These are phyloP conservation scores for Salvelinus namaycush DNA, from an alignment of 2,113 vertebrate genomes.

Conservation along the genomic window DNA sequence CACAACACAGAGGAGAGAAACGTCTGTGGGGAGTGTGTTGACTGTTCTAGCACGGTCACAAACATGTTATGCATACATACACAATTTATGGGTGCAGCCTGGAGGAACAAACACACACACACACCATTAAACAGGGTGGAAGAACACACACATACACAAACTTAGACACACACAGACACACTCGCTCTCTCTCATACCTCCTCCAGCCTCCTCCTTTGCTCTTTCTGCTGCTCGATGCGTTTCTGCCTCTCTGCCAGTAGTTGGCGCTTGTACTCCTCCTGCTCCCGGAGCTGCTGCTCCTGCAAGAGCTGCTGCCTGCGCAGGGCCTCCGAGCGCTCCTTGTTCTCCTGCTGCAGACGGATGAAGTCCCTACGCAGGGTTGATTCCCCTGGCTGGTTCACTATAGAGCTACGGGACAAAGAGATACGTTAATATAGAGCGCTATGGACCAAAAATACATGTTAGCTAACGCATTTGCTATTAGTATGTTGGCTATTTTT, in stretches of 20 bases:
- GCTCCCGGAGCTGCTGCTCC: constrained; percentile 95
- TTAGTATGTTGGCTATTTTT: background rate
- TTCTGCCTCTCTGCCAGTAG: constrained; percentile 95
- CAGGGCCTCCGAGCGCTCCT: constrained; percentile 93
- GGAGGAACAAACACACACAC: background rate
- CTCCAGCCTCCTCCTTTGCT: constrained; percentile 91
- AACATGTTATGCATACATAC: background rate
- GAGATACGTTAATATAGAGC: background rate
- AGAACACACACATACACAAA: background rate
- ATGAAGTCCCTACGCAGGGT: constrained; percentile 96
- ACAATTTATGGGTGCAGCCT: no score
- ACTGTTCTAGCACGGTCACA: background rate
- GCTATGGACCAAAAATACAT: background rate
- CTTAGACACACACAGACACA: constrained; percentile 8
- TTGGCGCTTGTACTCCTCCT: constrained; percentile 97
- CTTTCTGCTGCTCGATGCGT: constrained; percentile 96
- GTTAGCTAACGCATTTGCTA: background rate
- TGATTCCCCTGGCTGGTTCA: constrained; percentile 96
- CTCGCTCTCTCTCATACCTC: constrained; percentile 75
- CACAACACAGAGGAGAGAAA: background rate
- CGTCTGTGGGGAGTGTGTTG: no score
- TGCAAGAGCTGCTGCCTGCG: constrained; percentile 94
- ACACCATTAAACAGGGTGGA: background rate
- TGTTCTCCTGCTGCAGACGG: constrained; percentile 97
- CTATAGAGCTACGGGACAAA: constrained; percentile 84